Base-by-base conservation (phyloP, 92 coral and sea anemone genomes). In the Siderastrea siderea region DNA sequence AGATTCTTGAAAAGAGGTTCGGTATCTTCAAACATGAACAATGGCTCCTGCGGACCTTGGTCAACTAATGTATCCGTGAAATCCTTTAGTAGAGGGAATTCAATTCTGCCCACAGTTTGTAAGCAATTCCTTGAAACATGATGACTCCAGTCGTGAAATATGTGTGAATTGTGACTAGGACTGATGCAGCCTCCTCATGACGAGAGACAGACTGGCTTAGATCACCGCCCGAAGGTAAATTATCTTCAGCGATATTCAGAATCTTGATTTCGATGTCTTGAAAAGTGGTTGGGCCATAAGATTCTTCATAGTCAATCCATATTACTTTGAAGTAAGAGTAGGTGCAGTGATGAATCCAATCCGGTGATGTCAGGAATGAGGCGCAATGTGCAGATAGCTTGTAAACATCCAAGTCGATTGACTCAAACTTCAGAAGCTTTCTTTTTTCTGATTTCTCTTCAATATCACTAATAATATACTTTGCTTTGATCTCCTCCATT, bases 401-500 rank as follows among this genome's bases (percentile, higher is more conserved):
- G 79, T 74, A 74, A 54, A 74, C 12, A 48, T 54, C 79, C 62
- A 74, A 43, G 15, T 74, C 79, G 4, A 74, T 74, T 12, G 38
- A 17, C 49, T 74, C 63, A 74, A 74, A 74, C 14, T 74, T 74
- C 47, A 74, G 47, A 38, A 48, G 79, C 45, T 74, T 74, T 14
- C 62, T 17, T 74, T 74, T 74, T 10, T 60, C 78, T 8, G 78
- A 74, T 47, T 74, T 74, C 14, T 74, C 79, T n/a, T 74, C 49
- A 12, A 74, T 49, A 17, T 54, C 47, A 15, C 12, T 48, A 17
- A 74, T 16, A 59, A 74, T 9, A 74, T 12, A 51, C 61, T 74
- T 74, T 1, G 78, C 45, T 57, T 74, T 74, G 60, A 74, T 74
- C 61, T 74, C 78, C 46, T 74, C 78, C 78, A 74, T 74, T 52